phyloP scores from a whole-genome alignment of 53 echinoderm and acorn worm species.

The Arbacia lixula region DNA sequence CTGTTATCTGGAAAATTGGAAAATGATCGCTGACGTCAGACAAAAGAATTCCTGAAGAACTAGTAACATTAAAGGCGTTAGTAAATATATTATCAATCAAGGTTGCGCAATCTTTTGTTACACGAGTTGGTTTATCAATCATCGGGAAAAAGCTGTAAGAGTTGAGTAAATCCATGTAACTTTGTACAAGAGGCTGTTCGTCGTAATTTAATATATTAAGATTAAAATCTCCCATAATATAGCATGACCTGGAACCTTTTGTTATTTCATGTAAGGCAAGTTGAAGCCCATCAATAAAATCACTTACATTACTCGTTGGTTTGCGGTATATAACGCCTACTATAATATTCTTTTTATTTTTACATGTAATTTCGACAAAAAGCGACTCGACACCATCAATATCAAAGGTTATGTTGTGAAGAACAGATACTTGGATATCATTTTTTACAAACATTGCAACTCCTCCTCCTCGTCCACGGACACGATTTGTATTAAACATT shows the following conservation, averaged over 20 bases:
- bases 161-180: too few species aligned
- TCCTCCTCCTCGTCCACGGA: background rate
- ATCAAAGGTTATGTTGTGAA: background rate
- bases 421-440: background rate
- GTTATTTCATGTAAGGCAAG: background rate
- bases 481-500: background rate
- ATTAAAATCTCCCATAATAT: slow-evolving; percentile 13
- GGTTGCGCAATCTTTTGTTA: too few species aligned
- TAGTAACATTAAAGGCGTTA: too few species aligned
- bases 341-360: slow-evolving; percentile 1
- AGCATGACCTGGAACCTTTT: background rate
- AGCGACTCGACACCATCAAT: background rate
- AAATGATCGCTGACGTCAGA: slow-evolving; percentile 6
- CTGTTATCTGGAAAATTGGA: background rate
- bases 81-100: too few species aligned
- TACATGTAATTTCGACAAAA: background rate
- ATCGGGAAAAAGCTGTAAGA: too few species aligned
- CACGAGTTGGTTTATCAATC: too few species aligned
- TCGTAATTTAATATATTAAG: background rate
- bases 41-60: background rate
- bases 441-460: slow-evolving; percentile 8
- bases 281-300: slow-evolving; percentile 8
- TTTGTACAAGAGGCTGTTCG: background rate
- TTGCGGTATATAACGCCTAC: background rate
- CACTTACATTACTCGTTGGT: background rate